Percentiles rank a stretch among this genome's conserved stretches.
Evolutionary conservation across 2,888 invertebrate species (phyloP).

Genomic region (Cyclophora punctaria): DNA sequence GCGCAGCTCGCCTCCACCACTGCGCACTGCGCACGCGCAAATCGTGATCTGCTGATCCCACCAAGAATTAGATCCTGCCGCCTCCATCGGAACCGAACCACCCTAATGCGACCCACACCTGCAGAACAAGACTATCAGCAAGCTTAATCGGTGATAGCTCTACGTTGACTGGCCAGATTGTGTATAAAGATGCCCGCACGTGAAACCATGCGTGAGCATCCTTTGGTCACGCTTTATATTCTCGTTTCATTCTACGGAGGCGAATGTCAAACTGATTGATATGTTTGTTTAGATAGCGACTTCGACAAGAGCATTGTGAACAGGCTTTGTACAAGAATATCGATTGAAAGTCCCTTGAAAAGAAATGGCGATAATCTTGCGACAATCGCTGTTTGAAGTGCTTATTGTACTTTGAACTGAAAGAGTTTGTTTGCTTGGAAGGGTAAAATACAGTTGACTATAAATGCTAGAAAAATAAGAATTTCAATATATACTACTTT

Average conservation of each 20-base stretch:
- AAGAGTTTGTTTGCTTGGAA: no score
- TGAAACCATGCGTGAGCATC: constrained; percentile 42
- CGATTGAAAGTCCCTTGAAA: no score
- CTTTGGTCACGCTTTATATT: constrained; percentile 43
- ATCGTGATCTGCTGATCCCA: constrained; percentile 48
- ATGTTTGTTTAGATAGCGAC: constrained; percentile 21
- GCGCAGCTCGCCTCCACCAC: constrained; percentile 40
- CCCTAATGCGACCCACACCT: constrained; percentile 18
- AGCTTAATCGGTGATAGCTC: constrained; percentile 12
- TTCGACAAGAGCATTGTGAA: no score
- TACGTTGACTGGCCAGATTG: constrained; percentile 16
- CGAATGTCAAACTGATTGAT: constrained; percentile 44
- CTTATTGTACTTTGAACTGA: no score
- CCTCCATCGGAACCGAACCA: constrained; percentile 24
- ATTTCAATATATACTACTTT: no score
- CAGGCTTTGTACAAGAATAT: no score
- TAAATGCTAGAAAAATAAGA: no score
- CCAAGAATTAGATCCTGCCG: constrained; percentile 48
- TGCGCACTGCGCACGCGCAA: constrained; percentile 28
- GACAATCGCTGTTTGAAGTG: no score
- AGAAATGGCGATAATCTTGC: no score
- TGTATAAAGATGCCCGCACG: constrained; percentile 35
- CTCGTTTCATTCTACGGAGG: constrained; percentile 28
- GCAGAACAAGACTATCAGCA: constrained; percentile 6
- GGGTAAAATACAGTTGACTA: no score